Base-by-base conservation (phyloP, 2,797 vertebrate genomes). In the Paratrypauchen microcephalus region DNA sequence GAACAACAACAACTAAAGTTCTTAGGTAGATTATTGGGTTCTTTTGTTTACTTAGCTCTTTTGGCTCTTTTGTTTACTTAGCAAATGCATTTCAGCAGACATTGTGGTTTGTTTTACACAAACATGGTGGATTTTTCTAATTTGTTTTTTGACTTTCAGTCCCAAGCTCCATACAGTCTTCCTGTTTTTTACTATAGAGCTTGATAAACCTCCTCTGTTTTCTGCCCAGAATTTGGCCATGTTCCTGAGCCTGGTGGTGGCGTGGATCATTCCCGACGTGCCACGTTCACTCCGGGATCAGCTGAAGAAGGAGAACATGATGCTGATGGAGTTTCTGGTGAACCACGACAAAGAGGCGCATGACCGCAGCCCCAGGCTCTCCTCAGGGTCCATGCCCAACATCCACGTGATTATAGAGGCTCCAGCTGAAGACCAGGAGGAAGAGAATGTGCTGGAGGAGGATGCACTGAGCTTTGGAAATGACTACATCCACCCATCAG, bases 201-300 rank as follows among this genome's bases (percentile, higher is more conserved):
- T 61, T 23, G 13, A 12, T 13, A 58, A 58, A 15, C 1, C 1
- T 11, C 13, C 7, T 26, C 74, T 2, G 72, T 5, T 68, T 56
- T 52, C 70, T 50, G 63, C 72, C 5, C 86, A 99, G 98, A 99
- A 99, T 77, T 83, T 99, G 26, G 98, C 98, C 74, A 98, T 99
- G 98, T 96, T 99, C 86, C 93, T 99, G 76, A 99, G 97, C 15
- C 94, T 97, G 88, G 88, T 99, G 6, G 96, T 99, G 64, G 97
- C 97, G 72, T 99, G 97, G 98, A 89, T 99, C 92, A 97, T 99
- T 81, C 96, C 97, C 1, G 96, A 99, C 23, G 96, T 98, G 41
- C 96, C 98, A 3, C 96, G 95, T 0, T 96, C 96, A 69, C 94
- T 99, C 82, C 95, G 95, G 1, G 96, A 98, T 64, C 95, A 97